Evolutionary conservation across 1,140 invertebrate species (phyloP).

Genomic region (Agrypnia vestita): DNA sequence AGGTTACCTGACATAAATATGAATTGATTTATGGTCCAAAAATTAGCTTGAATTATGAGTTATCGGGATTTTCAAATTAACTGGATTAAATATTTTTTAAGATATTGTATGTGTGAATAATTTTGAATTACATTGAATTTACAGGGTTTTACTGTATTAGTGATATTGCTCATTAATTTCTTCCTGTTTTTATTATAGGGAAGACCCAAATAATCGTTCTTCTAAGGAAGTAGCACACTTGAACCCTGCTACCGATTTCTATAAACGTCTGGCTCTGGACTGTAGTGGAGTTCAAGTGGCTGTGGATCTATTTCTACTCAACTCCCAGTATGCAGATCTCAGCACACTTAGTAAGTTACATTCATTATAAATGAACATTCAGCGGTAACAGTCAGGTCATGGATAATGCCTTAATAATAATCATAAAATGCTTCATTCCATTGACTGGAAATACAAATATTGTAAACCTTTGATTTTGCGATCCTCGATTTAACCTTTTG

Average conservation of each 20-base stretch:
- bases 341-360: conserved; percentile 89
- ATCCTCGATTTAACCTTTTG: too few relatives aligned
- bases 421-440: neutral
- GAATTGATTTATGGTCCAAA: too few relatives aligned
- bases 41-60: too few relatives aligned
- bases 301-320: conserved; percentile 96
- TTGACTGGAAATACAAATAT: neutral
- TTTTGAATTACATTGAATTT: too few relatives aligned
- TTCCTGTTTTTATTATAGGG: conserved; percentile 70
- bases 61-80: too few relatives aligned
- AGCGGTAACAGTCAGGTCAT: neutral
- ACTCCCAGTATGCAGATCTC: conserved; percentile 94
- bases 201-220: conserved; percentile 89
- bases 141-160: too few relatives aligned
- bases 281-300: conserved; percentile 97
- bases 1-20: too few relatives aligned
- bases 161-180: too few relatives aligned
- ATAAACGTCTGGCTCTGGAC: conserved; percentile 96
- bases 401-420: neutral
- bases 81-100: too few relatives aligned
- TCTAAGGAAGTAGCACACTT: conserved; percentile 87
- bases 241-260: conserved; percentile 98
- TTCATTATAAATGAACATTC: neutral
- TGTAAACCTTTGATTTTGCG: too few relatives aligned
- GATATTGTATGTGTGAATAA: too few relatives aligned